Percentiles rank a stretch among this genome's conserved stretches.
phyloP scores from a whole-genome alignment of 2,888 invertebrate genomes.

The Erebia epiphron region DNA sequence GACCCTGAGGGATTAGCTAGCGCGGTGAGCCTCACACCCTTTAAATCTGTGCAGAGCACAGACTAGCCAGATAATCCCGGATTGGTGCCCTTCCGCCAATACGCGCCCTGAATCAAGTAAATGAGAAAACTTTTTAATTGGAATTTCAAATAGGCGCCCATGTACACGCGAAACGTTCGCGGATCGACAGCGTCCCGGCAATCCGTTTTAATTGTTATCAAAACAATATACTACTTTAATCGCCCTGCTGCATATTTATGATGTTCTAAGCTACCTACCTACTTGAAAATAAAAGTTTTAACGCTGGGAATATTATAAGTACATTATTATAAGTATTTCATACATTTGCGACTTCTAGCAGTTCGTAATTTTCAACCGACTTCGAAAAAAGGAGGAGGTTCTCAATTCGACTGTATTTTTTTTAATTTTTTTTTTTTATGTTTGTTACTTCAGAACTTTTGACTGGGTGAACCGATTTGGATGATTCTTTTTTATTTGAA shows the following conservation, averaged over 20 bases:
- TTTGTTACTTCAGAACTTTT: too few relatives aligned
- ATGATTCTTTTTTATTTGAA: too few relatives aligned
- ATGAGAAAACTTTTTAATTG: slow-evolving; percentile 83
- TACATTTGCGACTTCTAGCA: too few relatives aligned
- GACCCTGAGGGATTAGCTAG: slow-evolving; percentile 70
- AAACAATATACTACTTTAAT: slow-evolving; percentile 9
- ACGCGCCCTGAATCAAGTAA: slow-evolving; percentile 80
- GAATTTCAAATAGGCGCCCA: slow-evolving; percentile 80
- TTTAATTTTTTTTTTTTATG: too few relatives aligned
- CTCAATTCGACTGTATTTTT: too few relatives aligned
- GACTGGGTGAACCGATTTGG: too few relatives aligned
- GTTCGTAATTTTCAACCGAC: too few relatives aligned
- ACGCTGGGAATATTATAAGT: not conserved
- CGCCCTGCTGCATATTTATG: not conserved
- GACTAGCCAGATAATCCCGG: slow-evolving; percentile 76
- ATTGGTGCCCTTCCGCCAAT: slow-evolving; percentile 79
- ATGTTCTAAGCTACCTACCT: not conserved
- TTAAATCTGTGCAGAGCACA: slow-evolving; percentile 72
- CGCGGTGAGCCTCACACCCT: slow-evolving; percentile 68
- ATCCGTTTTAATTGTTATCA: slow-evolving; percentile 24
- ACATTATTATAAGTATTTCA: too few relatives aligned
- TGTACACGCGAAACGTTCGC: slow-evolving; percentile 74
- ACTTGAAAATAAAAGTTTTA: not conserved
- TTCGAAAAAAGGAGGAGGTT: too few relatives aligned
- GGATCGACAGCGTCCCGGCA: slow-evolving; percentile 49